Base-by-base conservation (phyloP, 35 echinoderm and acorn worm genomes). In the Heliocidaris tuberculata region DNA sequence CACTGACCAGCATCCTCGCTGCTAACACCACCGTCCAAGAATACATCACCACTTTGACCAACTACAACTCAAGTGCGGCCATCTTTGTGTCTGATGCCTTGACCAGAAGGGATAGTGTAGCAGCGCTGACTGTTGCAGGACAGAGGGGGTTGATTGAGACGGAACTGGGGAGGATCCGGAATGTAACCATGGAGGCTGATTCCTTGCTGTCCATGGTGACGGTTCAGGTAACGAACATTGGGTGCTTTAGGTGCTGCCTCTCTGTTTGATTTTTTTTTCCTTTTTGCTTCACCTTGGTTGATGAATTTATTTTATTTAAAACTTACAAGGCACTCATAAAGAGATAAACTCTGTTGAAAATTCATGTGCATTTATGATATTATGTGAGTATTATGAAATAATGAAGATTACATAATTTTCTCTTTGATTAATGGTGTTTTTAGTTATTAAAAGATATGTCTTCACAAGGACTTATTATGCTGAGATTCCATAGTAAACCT, bases 131-230 rank as follows among this genome's bases (percentile, higher is more conserved):
- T 2, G 86, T 97, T 47, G 49, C 47, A 6, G 59, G 49, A 19
- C 90, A 97, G 59, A 60, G 49, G 85, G 31, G 48, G 70, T 5
- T 90, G 9, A 87, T 97, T 31, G 50, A 95, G 50, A 90, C 93
- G 21, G 96, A 97, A 65, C 50, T 97, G 52, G 61, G 47, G 13
- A 93, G 94, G 78, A 95, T 95, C 65, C 49, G 48, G 59, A 97
- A 97, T 94, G 91, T 94, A 15, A 95, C 96, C 21, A 21, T 90
- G n/a, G 94, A 97, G 54, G 94, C 94, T 0, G 88, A 97, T 78
- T 90, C 96, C 5, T 85, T 97, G 7, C 78, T 86, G 3, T 21
- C 86, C 42, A 94, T 32, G 30, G 92, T 97, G 24, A 49, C 29
- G 3, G 15, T 31, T 60, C 96, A 97, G 92, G 96, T 95, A 88